Evolutionary conservation across 2,888 invertebrate genomes (phyloP).

Genomic region (Leptopilina drosophilae): DNA sequence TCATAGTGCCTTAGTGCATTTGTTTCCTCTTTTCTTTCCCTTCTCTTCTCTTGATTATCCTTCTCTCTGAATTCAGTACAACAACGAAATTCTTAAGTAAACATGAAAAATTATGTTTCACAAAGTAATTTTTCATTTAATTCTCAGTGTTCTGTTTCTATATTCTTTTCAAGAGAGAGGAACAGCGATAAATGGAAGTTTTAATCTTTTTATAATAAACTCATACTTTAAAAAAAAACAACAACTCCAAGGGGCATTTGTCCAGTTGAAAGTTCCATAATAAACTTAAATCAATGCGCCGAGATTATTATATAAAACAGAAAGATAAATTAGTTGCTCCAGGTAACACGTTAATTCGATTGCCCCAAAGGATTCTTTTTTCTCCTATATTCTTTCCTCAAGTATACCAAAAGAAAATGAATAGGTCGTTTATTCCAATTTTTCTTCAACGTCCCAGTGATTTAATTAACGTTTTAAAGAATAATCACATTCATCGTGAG

Average conservation of each 20-base stretch:
- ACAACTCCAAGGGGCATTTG: background rate
- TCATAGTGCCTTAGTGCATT: background rate
- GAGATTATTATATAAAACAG: background rate
- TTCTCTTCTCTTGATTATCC: background rate
- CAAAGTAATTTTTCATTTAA: background rate
- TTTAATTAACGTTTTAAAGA: background rate
- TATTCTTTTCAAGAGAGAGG: background rate
- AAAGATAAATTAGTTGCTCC: slow-evolving; percentile 22
- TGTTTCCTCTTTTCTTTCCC: background rate
- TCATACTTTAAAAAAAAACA: background rate
- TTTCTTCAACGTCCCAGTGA: background rate
- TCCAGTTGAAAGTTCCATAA: slow-evolving; percentile 4
- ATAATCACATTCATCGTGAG: background rate
- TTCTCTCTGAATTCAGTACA: slow-evolving; percentile 10
- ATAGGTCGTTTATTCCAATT: background rate
- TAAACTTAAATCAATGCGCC: slow-evolving; percentile 2
- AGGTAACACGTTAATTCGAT: slow-evolving; percentile 11
- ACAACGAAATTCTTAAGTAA: slow-evolving; percentile 3
- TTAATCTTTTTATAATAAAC: slow-evolving; percentile 28
- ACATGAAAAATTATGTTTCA: slow-evolving; percentile 24
- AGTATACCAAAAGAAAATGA: background rate
- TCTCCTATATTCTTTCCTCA: slow-evolving; percentile 2
- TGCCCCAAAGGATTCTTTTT: background rate
- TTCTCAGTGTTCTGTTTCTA: background rate
- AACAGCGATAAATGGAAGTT: background rate